Conservation (phyloP, 2,113 vertebrate species). For the Prionailurus viverrinus region DNA sequence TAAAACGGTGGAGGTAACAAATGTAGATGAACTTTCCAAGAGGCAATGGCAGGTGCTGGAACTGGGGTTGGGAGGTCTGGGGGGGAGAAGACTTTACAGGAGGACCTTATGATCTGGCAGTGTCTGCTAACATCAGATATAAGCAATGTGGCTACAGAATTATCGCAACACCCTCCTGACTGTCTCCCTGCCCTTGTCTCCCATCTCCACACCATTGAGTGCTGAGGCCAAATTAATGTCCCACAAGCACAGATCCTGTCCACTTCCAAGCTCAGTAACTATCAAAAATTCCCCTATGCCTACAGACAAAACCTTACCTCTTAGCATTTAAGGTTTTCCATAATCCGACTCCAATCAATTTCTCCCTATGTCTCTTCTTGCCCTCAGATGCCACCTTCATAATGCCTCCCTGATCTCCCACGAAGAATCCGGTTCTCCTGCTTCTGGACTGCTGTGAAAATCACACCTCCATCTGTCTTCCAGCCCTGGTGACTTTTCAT, state of each 20-base stretch:
- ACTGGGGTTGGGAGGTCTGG: neutral
- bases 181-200: neutral
- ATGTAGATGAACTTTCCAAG: neutral
- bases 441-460: neutral
- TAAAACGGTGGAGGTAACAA: neutral
- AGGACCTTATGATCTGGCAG: neutral
- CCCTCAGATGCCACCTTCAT: neutral
- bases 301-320: neutral
- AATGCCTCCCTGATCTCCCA: neutral
- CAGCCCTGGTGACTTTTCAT: neutral
- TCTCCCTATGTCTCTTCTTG: neutral
- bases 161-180: neutral
- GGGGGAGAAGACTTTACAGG: neutral
- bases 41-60: neutral
- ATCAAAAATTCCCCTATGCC: neutral
- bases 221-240: slow-evolving; percentile 8
- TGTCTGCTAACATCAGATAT: neutral
- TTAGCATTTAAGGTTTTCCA: neutral
- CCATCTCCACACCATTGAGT: neutral
- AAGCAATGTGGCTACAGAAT: neutral
- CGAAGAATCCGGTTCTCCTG: neutral
- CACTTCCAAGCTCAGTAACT: neutral
- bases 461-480: neutral
- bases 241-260: neutral
- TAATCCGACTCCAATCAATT: neutral